A percentile compares a stretch with the other conserved stretches of the same genome.
Conservation (phyloP, 2,888 invertebrate species). For the Ectemnius continuus region DNA sequence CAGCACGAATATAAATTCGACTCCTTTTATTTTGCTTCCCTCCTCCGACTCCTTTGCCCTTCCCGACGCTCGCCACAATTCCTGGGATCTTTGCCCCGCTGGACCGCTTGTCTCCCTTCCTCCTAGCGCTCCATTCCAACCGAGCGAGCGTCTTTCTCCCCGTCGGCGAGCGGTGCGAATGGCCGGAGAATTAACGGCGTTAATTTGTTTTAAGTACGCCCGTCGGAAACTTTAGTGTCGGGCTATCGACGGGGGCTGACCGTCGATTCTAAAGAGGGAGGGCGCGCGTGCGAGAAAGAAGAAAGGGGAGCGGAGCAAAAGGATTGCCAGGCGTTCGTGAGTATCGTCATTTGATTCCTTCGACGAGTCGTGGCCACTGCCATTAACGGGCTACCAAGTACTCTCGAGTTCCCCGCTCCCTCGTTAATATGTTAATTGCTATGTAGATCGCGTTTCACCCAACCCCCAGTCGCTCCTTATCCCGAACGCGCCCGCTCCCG, state of each 20-base stretch:
- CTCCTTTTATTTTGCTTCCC: slow-evolving; percentile 67
- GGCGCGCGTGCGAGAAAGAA: background rate
- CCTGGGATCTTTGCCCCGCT: slow-evolving; percentile 1
- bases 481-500: too few relatives aligned
- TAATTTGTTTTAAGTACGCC: slow-evolving; percentile 70
- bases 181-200: slow-evolving; percentile 66
- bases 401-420: slow-evolving; percentile 14
- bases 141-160: slow-evolving; percentile 10
- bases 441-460: slow-evolving; percentile 35
- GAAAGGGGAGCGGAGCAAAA: too few relatives aligned
- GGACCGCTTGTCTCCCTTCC: background rate
- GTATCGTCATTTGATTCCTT: slow-evolving; percentile 38
- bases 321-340: background rate
- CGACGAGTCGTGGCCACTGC: slow-evolving; percentile 28
- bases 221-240: slow-evolving; percentile 55
- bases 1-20: slow-evolving; percentile 75
- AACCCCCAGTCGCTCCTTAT: too few relatives aligned
- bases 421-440: slow-evolving; percentile 51
- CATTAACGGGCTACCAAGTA: slow-evolving; percentile 29
- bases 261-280: slow-evolving; percentile 41
- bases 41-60: slow-evolving; percentile 20
- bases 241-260: slow-evolving; percentile 48
- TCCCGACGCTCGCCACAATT: slow-evolving; percentile 3
- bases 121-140: slow-evolving; percentile 19
- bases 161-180: slow-evolving; percentile 33